phyloP scores from a whole-genome alignment of 2,888 invertebrate genomes.

The Xestia c-nigrum region DNA sequence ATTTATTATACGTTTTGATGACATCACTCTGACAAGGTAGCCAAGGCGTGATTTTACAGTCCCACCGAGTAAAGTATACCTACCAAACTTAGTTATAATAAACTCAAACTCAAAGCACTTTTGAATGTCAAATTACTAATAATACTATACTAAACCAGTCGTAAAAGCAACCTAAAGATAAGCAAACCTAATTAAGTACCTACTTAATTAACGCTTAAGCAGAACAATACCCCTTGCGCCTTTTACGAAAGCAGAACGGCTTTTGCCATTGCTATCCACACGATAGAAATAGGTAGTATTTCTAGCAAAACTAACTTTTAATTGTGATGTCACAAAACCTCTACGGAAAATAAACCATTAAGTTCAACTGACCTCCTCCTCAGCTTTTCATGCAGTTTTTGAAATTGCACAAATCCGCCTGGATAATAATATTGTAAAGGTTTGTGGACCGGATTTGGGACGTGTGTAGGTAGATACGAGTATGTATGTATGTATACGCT shows the following conservation, averaged over 20 bases:
- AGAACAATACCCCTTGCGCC: neutral
- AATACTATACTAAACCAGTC: neutral
- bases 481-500: conserved; percentile 20
- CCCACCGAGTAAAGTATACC: neutral
- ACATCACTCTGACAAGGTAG: neutral
- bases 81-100: neutral
- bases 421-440: conserved; percentile 58
- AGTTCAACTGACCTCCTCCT: conserved; percentile 8
- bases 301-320: neutral
- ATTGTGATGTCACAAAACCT: conserved; percentile 9
- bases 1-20: neutral
- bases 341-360: neutral
- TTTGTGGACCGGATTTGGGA: conserved; percentile 65
- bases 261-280: neutral
- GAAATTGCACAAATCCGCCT: conserved; percentile 30
- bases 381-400: conserved; percentile 20
- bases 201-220: conserved; percentile 20
- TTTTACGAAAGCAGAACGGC: neutral
- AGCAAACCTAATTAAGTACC: conserved; percentile 6
- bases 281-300: neutral
- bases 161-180: conserved; percentile 15
- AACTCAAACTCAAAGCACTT: too few species aligned
- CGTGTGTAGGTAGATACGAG: conserved; percentile 41
- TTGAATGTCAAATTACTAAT: too few species aligned
- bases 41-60: neutral